Base-by-base conservation (phyloP, 2,797 vertebrate species). In the Corythornis leucogaster region DNA sequence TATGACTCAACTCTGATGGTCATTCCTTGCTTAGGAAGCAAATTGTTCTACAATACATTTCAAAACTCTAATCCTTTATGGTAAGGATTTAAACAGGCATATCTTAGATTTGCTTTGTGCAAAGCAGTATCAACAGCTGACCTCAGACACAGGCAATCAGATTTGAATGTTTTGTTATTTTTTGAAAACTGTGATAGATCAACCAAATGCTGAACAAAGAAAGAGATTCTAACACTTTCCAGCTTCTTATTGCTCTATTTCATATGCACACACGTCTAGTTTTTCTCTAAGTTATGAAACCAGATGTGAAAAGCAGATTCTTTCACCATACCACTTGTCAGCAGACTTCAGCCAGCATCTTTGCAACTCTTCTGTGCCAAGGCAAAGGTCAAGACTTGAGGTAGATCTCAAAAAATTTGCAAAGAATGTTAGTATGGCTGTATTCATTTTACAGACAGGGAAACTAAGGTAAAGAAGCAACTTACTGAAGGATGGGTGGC, bases 401-500 rank as follows among this genome's bases (percentile, higher is more conserved):
- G 28, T 50, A 70, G 28, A 42, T 28, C 31, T 53, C 42, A 76
- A 81, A 78, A 28, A 51, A 15, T 63, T 76, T 59, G 10, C 21
- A 30, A 25, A 61, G 43, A 58, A 43, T 3, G 14, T 30, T 28
- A 54, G 30, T 1, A 2, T 0, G 1, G 7, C 17, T 48, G 38
- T 25, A 8, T 13, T 28, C 45, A 15, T 81, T 77, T 61, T 48
- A 28, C 42, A 33, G n/a, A 6, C 0, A 6, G 9, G 5, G 5
- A 38, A 87, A 59, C 8, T 7, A 31, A 80, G 33, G n/a, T 21
- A 50, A 59, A 76, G 38, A 4, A 67, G 24, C 9, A 18, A 31
- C 40, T 42, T 70, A 42, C 42, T 75, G 57, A 38, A 53, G 22
- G 12, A 12, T 26, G 30, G 30, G 43, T 18, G 24, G 35, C 8